Evolutionary conservation across 2,888 invertebrate genomes (phyloP).

Genomic region (Cheilosia urbana): DNA sequence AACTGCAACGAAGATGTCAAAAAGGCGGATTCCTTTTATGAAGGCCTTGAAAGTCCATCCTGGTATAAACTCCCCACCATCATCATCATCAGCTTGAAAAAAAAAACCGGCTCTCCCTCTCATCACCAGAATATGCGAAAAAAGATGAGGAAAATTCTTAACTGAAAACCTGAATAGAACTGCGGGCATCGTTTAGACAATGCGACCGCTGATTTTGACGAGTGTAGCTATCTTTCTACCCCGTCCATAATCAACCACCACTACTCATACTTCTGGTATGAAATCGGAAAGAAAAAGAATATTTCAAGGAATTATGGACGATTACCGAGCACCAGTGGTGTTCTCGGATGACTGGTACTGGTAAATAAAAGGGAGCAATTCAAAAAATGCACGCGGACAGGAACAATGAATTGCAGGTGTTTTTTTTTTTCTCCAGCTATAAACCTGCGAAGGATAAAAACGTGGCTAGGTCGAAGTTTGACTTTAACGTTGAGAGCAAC

Average conservation of each 20-base stretch:
- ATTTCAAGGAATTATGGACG: slow-evolving; percentile 76
- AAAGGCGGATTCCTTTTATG: slow-evolving; percentile 4
- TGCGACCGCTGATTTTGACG: slow-evolving; percentile 69
- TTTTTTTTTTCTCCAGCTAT: not conserved
- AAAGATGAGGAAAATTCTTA: slow-evolving; percentile 27
- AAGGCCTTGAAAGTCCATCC: slow-evolving; percentile 48
- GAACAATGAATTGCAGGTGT: slow-evolving; percentile 63
- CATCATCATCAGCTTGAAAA: slow-evolving; percentile 9
- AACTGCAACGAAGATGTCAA: too few species aligned
- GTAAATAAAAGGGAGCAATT: slow-evolving; percentile 54
- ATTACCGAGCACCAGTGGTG: slow-evolving; percentile 71
- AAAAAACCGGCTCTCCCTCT: slow-evolving; percentile 14
- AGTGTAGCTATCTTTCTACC: slow-evolving; percentile 12
- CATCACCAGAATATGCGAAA: slow-evolving; percentile 32
- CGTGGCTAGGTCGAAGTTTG: slow-evolving; percentile 70
- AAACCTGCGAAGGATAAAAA: slow-evolving; percentile 24
- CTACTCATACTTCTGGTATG: slow-evolving; percentile 7
- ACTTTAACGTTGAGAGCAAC: slow-evolving; percentile 71
- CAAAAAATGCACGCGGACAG: slow-evolving; percentile 68
- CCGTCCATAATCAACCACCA: not conserved
- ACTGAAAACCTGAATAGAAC: slow-evolving; percentile 65
- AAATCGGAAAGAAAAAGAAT: slow-evolving; percentile 71
- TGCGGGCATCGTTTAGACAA: slow-evolving; percentile 63
- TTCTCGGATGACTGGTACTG: slow-evolving; percentile 20
- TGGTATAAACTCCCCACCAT: not conserved